Evolutionary conservation across 2,113 vertebrate genomes (phyloP).

Genomic region (Numenius arquata): DNA sequence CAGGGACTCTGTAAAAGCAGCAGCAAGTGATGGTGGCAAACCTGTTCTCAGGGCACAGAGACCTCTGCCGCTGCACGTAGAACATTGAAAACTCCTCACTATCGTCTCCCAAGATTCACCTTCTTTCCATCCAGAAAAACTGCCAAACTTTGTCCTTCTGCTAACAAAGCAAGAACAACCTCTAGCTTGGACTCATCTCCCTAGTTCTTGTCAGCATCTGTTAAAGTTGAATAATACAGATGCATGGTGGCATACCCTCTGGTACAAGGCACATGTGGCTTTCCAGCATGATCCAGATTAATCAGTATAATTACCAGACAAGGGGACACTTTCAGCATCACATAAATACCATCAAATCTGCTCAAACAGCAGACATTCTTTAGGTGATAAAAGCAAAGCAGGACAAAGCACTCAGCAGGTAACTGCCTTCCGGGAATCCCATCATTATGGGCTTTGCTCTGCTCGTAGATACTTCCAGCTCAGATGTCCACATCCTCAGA

Average conservation of each 20-base stretch:
- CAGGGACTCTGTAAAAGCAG: background rate
- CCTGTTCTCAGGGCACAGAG: background rate
- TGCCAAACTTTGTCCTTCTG: background rate
- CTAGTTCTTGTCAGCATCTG: conserved; percentile 17
- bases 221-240: conserved; percentile 12
- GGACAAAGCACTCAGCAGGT: background rate
- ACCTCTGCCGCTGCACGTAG: background rate
- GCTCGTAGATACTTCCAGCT: background rate
- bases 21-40: background rate
- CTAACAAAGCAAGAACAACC: conserved; percentile 18
- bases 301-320: conserved; percentile 52
- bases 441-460: background rate
- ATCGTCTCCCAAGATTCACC: background rate
- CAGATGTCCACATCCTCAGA: background rate
- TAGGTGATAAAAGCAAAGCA: background rate
- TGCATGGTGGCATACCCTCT: background rate
- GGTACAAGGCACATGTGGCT: conserved; percentile 8
- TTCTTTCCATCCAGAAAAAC: background rate
- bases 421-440: background rate
- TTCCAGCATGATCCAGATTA: conserved; percentile 46
- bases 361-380: background rate
- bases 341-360: background rate
- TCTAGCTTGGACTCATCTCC: background rate
- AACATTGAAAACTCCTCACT: background rate
- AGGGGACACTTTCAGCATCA: conserved; percentile 26